Evolutionary conservation across 2,113 vertebrate genomes (phyloP), one percentile per base, ranked within the genome.

Genomic region (Aix galericulata): DNA sequence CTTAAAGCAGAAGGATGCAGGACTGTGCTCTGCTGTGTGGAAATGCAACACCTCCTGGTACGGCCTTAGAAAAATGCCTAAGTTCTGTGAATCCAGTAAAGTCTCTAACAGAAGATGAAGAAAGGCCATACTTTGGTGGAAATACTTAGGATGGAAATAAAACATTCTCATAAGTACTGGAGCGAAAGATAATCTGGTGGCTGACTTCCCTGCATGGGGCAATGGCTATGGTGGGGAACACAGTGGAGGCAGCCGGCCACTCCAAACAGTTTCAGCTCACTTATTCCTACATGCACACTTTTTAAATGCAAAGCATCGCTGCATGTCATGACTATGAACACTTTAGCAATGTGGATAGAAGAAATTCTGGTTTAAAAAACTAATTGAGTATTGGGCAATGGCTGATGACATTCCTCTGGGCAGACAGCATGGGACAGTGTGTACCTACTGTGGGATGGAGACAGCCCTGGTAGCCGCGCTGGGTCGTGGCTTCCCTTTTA

Each of bases 221-320:
- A 86, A 16, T 1, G 7, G 13, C 29, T 0, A 0, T 10, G 56
- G 13, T 22, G 48, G 59, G 62, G 36, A 66, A 9, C 4, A 14
- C 3, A 11, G 13, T 32, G 62, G 64, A 60, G 53, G n/a, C 22
- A 63, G 22, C 5, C 22, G 18, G n/a, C n/a, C 38, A 55, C 31
- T 78, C 63, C 21, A 9, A 75, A 67, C 9, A 66, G 26, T 42
- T 88, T 73, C 63, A 76, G 0, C 31, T 73, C 53, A 32, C 36
- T 40, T 50, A n/a, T 11, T 27, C 22, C n/a, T 8, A 68, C 12
- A 17, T 0, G 12, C 34, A 52, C 0, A 1, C 25, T 62, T 38
- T 27, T 40, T 40, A 40, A 42, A 60, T 13, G 38, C 10, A 69
- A 44, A 83, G 32, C 25, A 48, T 40, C 40, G 21, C 15, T 52